Evolutionary conservation across 1,140 invertebrate genomes (phyloP).

Genomic region (Archivesica marissinica): DNA sequence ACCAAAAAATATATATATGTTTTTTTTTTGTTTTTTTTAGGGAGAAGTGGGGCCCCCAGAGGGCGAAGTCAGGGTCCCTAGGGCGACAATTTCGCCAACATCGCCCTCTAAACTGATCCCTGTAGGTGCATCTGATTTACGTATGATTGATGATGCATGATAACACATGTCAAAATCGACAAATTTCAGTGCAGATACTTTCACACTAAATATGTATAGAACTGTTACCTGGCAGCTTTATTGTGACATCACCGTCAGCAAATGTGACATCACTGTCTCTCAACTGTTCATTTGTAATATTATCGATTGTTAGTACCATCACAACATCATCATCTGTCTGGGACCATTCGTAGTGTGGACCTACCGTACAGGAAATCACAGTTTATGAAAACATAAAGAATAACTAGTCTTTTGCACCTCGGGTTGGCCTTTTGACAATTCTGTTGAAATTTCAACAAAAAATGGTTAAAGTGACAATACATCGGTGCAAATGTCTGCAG

Average conservation of each 20-base stretch:
- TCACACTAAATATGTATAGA: no score
- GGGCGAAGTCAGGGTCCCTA: no score
- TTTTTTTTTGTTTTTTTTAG: no score
- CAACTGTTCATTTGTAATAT: slow-evolving; percentile 17
- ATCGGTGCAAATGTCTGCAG: not conserved
- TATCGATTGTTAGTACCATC: slow-evolving; percentile 25
- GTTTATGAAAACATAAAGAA: not conserved
- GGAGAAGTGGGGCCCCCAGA: no score
- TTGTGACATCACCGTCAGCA: slow-evolving; percentile 46
- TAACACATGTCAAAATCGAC: no score
- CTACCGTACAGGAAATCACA: not conserved
- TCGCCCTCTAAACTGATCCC: no score
- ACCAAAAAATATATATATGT: no score
- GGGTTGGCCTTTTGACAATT: not conserved
- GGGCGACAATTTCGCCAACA: no score
- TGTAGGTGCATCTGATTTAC: no score
- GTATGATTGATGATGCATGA: no score
- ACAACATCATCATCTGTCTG: slow-evolving; percentile 42
- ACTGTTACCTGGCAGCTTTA: slow-evolving; percentile 62
- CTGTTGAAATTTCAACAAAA: not conserved
- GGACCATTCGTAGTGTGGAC: slow-evolving; percentile 46
- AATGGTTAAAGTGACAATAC: not conserved
- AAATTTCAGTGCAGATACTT: no score
- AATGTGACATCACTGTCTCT: slow-evolving; percentile 44
- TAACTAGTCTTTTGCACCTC: not conserved